Evolutionary conservation across 64 coral and sea anemone species (phyloP).

Genomic region (Dendrophyllia cribrosa): DNA sequence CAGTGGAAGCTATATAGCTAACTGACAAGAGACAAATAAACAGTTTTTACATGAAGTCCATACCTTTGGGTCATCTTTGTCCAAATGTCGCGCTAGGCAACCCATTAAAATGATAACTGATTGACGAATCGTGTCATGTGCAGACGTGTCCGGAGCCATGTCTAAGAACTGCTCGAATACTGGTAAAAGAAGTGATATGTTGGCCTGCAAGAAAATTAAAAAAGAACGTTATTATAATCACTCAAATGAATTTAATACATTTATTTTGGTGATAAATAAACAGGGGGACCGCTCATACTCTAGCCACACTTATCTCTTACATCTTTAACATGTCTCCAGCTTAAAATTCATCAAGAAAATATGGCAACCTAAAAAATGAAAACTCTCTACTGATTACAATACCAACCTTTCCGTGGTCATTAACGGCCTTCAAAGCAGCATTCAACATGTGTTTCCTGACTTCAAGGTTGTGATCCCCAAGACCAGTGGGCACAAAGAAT

Average conservation of each 20-base stretch:
- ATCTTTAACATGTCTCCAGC: no score
- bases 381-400: not conserved
- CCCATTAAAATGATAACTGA: constrained; percentile 99
- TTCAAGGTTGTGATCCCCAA: constrained; percentile 86
- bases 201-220: constrained; percentile 51
- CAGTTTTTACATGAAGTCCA: not conserved
- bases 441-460: constrained; percentile 92
- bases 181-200: constrained; percentile 75
- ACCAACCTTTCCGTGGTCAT: constrained; percentile 91
- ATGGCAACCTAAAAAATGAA: not conserved
- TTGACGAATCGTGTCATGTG: constrained; percentile 91
- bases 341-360: no score
- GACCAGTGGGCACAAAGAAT: constrained; percentile 95
- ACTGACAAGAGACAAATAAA: no score
- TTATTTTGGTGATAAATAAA: no score
- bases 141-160: constrained; percentile 81
- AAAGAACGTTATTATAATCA: not conserved
- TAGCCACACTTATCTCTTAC: no score
- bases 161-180: constrained; percentile 97
- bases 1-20: no score
- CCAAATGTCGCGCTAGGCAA: constrained; percentile 91
- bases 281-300: no score
- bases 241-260: no score
- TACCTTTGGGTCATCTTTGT: constrained; percentile 97
- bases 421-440: constrained; percentile 85